Base-by-base conservation (phyloP, 2,113 vertebrate genomes). In the Nannobrachium achirus region DNA sequence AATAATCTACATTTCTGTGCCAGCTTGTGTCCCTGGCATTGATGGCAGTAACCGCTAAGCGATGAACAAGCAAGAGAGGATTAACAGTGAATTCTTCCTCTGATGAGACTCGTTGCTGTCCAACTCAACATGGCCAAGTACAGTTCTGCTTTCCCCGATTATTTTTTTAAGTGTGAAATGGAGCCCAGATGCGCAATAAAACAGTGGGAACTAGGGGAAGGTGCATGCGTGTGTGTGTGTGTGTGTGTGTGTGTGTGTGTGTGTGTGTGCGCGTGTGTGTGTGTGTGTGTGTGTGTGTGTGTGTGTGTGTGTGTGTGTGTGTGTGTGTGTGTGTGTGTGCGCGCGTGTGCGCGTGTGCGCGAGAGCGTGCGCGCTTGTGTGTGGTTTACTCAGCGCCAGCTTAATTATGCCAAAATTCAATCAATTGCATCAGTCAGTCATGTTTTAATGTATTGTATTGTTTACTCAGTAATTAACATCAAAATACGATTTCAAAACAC, bases 101-200 rank as follows among this genome's bases (percentile, higher is more conserved):
- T 63, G 51, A 49, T 68, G 13, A 45, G 66, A 78, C 50, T 40
- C 44, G 25, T 56, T 10, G 66, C 48, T 78, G 38, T 68, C 64
- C 75, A 75, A 60, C 8, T 13, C 25, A 33, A 33, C 25, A 58
- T 48, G 69, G 76, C 84, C 76, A 81, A 60, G 56, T 66, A 70
- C 64, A 66, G 66, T 41, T 80, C 68, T 64, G 71, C 75, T 81
- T 66, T 78, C 86, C 51, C 65, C 49, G 46, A 44, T 78, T n/a
- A n/a, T 71, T 75, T 87, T 84, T 76, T 84, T 80, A 84, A 81
- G 78, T 81, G 79, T 85, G 69, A 88, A 88, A 90, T 89, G 78
- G 71, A 82, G 73, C 75, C 89, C 87, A 90, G 89, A 88, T 88
- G 87, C 65, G 87, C 73, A 72, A 79, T 83, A 71, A 81, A 76